Base-by-base conservation (phyloP, 2,797 vertebrate genomes). In the Hypotaenidia philippensis region DNA sequence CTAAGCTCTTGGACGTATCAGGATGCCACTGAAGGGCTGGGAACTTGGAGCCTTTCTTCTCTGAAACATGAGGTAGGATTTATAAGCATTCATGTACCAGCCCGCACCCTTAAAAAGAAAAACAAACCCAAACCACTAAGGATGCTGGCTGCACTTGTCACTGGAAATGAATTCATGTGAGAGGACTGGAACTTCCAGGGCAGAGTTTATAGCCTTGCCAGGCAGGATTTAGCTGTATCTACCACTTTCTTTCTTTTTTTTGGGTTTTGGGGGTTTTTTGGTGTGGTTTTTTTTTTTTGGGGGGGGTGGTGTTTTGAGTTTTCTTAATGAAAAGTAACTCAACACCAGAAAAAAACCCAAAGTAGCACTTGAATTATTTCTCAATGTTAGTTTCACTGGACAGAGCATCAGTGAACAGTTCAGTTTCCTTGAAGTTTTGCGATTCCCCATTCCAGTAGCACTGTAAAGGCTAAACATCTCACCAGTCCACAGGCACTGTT, bases 221-320 rank as follows among this genome's bases (percentile, higher is more conserved):
- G n/a, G 50, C 22, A 77, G 31, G 21, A 26, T 36, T 90, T 61
- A 69, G 32, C 41, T 18, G 0, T 45, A 36, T 63, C 66, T 90
- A 61, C 9, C 5, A 21, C 29, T 55, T 31, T 60, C 5, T 40
- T 21, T 10, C 27, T 50, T 79, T n/a, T 79, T n/a, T 41, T 66
- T 50, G 13, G 13, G 3, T 2, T 16, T 41, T 23, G 41, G 41
- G 8, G 38, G 56, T 44, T 40, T 44, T 44, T 44, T 44, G 17
- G 38, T 40, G 41, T 40, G 41, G 0, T 5, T 56, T 44, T 59
- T 86, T 34, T 14, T 40, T 40, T 41, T 40, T 40, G 34, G 7
- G 7, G 34, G 5, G 0, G 11, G 19, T 17, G 5, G 56, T 45
- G 41, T 45, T 45, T 45, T 45, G 44, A 18, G 0, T 5, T 57